Conservation (phyloP, 2,113 vertebrate genomes). For the Drymodes brunneopygia region DNA sequence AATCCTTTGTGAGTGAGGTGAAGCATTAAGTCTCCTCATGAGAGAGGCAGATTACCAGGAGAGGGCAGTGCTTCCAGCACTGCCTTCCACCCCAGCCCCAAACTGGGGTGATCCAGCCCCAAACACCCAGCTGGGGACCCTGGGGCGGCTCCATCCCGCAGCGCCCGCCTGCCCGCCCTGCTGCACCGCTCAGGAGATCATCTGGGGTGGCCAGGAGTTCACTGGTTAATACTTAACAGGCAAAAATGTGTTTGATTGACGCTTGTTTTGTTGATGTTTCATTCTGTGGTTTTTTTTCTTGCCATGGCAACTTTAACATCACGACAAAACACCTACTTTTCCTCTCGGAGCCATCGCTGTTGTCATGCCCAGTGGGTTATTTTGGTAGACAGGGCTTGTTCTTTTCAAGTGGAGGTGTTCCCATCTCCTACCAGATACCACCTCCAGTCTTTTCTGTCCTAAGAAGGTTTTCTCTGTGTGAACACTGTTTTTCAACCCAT, state of each 20-base stretch:
- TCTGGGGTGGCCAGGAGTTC: neutral
- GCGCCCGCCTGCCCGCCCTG: rapidly evolving
- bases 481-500: neutral
- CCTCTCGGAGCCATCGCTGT: neutral
- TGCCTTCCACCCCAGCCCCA: neutral
- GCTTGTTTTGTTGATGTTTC: conserved; percentile 45
- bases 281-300: conserved; percentile 1
- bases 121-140: neutral
- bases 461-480: neutral
- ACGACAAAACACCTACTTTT: conserved; percentile 55
- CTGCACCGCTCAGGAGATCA: neutral
- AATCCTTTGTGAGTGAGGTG: neutral
- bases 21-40: neutral
- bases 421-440: conserved; percentile 45
- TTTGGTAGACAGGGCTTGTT: conserved; percentile 48
- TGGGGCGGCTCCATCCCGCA: neutral
- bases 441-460: conserved; percentile 39
- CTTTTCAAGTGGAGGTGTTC: conserved; percentile 56
- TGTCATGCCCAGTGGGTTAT: conserved; percentile 44
- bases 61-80: conserved; percentile 66
- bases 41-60: conserved; percentile 66
- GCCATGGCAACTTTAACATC: conserved; percentile 53
- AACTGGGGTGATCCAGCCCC: neutral
- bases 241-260: neutral
- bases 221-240: neutral